Evolutionary conservation across 2,797 vertebrate genomes (phyloP).

Genomic region (Lepilemur ruficaudatus): DNA sequence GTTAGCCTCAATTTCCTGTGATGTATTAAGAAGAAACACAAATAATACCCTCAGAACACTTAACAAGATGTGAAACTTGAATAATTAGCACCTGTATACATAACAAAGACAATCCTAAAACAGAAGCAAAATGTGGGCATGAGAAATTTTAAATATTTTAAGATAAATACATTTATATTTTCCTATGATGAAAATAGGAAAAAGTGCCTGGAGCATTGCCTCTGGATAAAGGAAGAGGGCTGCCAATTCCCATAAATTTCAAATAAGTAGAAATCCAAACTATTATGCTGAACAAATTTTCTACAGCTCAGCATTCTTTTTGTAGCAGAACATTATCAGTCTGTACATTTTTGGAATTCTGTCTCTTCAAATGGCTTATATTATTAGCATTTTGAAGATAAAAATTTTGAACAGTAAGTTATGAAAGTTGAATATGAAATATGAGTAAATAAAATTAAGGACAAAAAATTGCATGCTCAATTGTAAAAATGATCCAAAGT

Average conservation of each 20-base stretch:
- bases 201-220: constrained; percentile 39
- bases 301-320: constrained; percentile 34
- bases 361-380: background rate
- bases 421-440: constrained; percentile 8
- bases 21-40: constrained; percentile 6
- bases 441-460: background rate
- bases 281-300: background rate
- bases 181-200: constrained; percentile 47
- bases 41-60: background rate
- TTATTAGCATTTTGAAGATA: constrained; percentile 3
- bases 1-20: background rate
- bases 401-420: constrained; percentile 2
- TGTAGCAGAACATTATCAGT: background rate
- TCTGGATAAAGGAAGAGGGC: constrained; percentile 45
- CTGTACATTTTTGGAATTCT: constrained; percentile 19
- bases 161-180: constrained; percentile 40
- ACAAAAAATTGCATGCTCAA: background rate
- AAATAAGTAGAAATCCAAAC: constrained; percentile 46
- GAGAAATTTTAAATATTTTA: constrained; percentile 33
- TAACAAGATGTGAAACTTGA: background rate
- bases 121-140: constrained; percentile 31
- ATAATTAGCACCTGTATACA: background rate
- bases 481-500: background rate
- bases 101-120: background rate
- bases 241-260: constrained; percentile 13